These are phyloP conservation scores for Chaetodon trifasciatus DNA, from an alignment of 2,797 vertebrate genomes.

Conservation along the genomic window DNA sequence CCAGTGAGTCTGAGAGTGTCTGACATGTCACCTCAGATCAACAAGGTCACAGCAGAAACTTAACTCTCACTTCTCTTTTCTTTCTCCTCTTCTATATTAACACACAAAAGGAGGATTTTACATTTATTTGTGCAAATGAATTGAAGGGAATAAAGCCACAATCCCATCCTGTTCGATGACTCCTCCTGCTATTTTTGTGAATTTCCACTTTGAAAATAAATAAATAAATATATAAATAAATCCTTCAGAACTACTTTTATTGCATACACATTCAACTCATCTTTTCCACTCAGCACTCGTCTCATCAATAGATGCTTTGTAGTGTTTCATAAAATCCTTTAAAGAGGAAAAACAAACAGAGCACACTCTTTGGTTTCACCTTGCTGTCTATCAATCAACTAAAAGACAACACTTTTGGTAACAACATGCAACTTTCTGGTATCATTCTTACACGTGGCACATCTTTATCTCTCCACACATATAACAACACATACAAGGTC, in stretches of 20 bases:
- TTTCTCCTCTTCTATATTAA: not conserved
- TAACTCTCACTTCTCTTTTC: not conserved
- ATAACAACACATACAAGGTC: constrained; percentile 16
- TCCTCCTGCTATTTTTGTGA: not conserved
- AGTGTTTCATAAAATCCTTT: constrained; percentile 12
- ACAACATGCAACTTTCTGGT: constrained; percentile 57
- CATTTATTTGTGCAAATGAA: not conserved
- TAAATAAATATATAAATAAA: not conserved
- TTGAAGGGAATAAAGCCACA: not conserved
- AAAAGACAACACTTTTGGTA: constrained; percentile 41
- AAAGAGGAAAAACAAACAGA: not conserved
- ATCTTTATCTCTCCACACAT: constrained; percentile 14
- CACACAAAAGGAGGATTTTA: not conserved
- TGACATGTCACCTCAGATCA: constrained; percentile 49
- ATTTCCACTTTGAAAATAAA: not conserved
- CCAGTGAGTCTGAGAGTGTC: constrained; percentile 44
- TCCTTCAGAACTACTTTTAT: constrained; percentile 30
- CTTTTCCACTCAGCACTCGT: constrained; percentile 18
- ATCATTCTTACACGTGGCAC: constrained; percentile 9
- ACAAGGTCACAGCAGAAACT: constrained; percentile 5
- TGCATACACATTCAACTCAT: constrained; percentile 34
- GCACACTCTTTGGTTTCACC: constrained; percentile 56
- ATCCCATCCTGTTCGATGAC: not conserved
- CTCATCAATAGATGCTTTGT: constrained; percentile 16
- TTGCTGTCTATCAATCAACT: constrained; percentile 29